Percentiles rank a stretch among this genome's conserved stretches.
Evolutionary conservation across 2,888 invertebrate genomes (phyloP).

Genomic region (Leptopilina myrica): DNA sequence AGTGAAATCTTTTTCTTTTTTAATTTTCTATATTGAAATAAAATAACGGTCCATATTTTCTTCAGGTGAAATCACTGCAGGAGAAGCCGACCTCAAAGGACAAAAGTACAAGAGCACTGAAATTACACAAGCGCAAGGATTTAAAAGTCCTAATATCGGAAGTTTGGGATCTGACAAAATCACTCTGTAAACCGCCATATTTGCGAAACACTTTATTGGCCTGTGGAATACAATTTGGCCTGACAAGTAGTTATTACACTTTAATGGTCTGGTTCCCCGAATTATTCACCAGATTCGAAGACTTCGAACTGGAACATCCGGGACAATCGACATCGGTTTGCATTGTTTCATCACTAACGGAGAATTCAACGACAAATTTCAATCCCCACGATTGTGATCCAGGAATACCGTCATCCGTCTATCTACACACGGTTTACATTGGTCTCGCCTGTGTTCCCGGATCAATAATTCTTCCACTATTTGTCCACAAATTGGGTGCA

Average conservation of each 20-base stretch:
- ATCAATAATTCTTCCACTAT: constrained; percentile 87
- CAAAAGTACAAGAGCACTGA: constrained; percentile 83
- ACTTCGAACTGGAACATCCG: constrained; percentile 83
- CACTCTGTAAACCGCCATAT: constrained; percentile 86
- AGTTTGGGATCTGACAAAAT: constrained; percentile 86
- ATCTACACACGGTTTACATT: constrained; percentile 87
- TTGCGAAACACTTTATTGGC: constrained; percentile 86
- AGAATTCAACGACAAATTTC: constrained; percentile 63
- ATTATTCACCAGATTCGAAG: constrained; percentile 87
- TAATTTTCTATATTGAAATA: background rate
- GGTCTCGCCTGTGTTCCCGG: constrained; percentile 89
- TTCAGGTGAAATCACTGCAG: constrained; percentile 82
- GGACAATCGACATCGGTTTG: constrained; percentile 86
- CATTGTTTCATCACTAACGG: constrained; percentile 82
- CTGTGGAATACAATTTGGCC: constrained; percentile 89
- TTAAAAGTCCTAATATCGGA: constrained; percentile 83
- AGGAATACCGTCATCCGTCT: constrained; percentile 83
- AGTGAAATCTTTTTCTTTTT: no score
- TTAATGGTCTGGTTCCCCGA: constrained; percentile 96
- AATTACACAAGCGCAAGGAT: constrained; percentile 85
- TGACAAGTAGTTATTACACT: constrained; percentile 93
- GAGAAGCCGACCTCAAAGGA: constrained; percentile 83
- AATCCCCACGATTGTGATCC: constrained; percentile 82
- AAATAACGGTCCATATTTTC: background rate
- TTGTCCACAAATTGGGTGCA: constrained; percentile 87